These are phyloP conservation scores for Sebastes miniatus DNA, from an alignment of 2,797 vertebrate species.

Conservation along the genomic window DNA sequence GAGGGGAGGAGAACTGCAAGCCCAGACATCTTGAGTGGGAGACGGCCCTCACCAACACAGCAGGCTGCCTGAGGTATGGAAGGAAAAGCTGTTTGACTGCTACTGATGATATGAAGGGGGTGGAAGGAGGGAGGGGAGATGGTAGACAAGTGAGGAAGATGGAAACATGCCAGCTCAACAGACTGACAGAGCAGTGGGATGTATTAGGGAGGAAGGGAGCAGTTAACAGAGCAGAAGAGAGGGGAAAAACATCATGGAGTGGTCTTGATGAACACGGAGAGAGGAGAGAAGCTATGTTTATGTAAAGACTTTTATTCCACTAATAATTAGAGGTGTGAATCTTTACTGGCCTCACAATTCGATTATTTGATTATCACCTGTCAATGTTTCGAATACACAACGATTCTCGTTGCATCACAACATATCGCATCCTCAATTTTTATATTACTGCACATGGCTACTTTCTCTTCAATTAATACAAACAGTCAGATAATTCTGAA, in stretches of 20 bases:
- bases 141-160: neutral
- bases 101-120: neutral
- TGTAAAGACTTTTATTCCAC: neutral
- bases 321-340: neutral
- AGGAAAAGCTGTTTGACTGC: neutral
- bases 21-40: conserved; percentile 95
- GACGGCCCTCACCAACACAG: conserved; percentile 93
- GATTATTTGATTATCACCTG: too few relatives aligned
- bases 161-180: conserved; percentile 18
- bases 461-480: too few relatives aligned
- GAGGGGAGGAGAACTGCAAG: conserved; percentile 89
- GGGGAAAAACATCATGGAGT: neutral
- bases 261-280: neutral
- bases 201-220: conserved; percentile 2
- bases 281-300: neutral
- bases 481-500: too few relatives aligned
- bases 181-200: conserved; percentile 26
- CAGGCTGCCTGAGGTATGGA: conserved; percentile 93
- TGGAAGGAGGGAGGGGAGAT: neutral
- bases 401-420: too few relatives aligned
- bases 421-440: too few relatives aligned
- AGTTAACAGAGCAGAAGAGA: conserved; percentile 29
- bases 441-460: too few relatives aligned
- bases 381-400: too few relatives aligned
- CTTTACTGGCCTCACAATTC: too few relatives aligned